Conservation (phyloP, 2,888 invertebrate species). For the Philopedon plagiatum region DNA sequence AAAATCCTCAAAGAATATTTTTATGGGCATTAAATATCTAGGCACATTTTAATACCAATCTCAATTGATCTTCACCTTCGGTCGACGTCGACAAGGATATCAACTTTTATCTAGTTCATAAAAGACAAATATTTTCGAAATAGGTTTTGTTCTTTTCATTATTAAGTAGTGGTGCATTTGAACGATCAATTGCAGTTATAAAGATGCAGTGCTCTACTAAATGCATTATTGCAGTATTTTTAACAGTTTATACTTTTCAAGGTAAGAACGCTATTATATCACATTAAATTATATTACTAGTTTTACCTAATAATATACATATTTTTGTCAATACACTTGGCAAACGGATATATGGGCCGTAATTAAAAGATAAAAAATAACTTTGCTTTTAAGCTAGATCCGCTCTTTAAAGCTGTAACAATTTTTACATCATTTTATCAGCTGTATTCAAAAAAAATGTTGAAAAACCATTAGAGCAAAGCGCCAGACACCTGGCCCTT, state of each 20-base stretch:
- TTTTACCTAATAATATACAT: no score
- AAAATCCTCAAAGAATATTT: background rate
- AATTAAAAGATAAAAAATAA: no score
- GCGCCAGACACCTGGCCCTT: no score
- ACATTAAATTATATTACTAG: no score
- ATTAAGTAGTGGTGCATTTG: background rate
- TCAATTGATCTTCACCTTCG: constrained; percentile 9
- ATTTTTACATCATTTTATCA: no score
- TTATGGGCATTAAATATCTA: background rate
- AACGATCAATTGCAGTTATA: background rate
- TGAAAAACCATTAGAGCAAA: no score
- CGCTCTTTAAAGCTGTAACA: no score
- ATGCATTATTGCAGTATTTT: background rate
- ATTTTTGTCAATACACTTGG: no score
- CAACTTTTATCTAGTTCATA: constrained; percentile 3
- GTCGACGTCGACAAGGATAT: background rate
- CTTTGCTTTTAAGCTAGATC: no score
- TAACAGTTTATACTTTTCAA: background rate
- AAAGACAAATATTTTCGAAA: background rate
- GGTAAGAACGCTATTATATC: background rate
- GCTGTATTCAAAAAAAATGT: no score
- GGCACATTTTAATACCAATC: background rate
- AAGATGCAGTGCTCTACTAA: background rate
- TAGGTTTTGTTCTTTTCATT: background rate
- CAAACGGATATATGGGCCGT: no score